Conservation (phyloP, 53 echinoderm and acorn worm genomes). For the Antedon mediterranea region DNA sequence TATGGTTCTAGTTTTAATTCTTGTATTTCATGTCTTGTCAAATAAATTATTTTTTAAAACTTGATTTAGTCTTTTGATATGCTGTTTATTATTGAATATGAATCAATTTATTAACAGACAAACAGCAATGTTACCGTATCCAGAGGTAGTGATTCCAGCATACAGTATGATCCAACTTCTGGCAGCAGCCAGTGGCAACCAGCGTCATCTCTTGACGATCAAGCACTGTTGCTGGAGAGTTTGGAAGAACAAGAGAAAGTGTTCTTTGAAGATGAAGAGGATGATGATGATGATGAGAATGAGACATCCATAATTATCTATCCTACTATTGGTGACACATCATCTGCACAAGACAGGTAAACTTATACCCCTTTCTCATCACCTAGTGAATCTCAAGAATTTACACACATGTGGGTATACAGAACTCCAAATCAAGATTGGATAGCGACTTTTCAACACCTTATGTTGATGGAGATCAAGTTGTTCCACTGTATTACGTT, state of each 20-base stretch:
- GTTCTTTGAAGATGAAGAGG: conserved; percentile 41
- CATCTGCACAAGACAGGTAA: conserved; percentile 45
- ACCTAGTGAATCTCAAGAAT: too few species aligned
- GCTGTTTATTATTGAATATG: too few species aligned
- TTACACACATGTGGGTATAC: too few species aligned
- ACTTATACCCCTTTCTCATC: background rate
- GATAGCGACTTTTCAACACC: too few species aligned
- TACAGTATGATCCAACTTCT: background rate
- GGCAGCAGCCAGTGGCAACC: background rate
- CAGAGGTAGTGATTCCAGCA: conserved; percentile 63
- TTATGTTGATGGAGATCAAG: too few species aligned
- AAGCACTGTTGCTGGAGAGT: conserved; percentile 20
- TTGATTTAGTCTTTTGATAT: too few species aligned
- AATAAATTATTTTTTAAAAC: too few species aligned
- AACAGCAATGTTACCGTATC: conserved; percentile 44
- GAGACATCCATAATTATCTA: conserved; percentile 72
- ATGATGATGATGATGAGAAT: conserved; percentile 36
- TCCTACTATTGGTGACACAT: conserved; percentile 50
- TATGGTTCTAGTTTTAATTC: too few species aligned
- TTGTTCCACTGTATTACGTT: too few species aligned
- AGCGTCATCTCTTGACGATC: conserved; percentile 1
- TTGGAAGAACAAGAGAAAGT: conserved; percentile 44
- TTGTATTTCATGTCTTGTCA: too few species aligned
- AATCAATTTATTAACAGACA: conserved; percentile 3
- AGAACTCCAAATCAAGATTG: too few species aligned